Evolutionary conservation across 2,797 vertebrate genomes (phyloP), one percentile per base, ranked within the genome.

Genomic region (Pseudomugil tenellus): DNA sequence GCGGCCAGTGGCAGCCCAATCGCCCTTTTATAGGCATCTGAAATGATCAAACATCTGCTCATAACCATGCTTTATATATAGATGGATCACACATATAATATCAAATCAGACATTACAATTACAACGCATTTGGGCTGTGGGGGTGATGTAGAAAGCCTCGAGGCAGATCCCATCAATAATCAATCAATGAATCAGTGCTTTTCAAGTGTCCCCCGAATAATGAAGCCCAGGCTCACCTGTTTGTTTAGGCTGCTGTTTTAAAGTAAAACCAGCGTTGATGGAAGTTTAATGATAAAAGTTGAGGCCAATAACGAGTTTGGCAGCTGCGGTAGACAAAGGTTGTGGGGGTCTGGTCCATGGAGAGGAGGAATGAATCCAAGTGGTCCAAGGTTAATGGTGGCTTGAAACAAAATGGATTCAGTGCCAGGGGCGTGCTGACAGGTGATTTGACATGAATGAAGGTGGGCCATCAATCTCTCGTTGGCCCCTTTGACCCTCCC

Each of bases 371-470:
- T 92, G 96, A 96, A 96, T 97, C 94, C 94, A 96, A 95, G 94
- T 95, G 95, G 95, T 96, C 96, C 96, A 97, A 98, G 96, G 96
- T 98, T 98, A 98, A 98, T 98, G 95, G 95, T 96, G 95, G 94
- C 93, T 95, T 90, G 93, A 94, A 96, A 93, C 95, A 96, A 96
- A 98, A 98, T 95, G 95, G 95, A 98, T 98, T 96, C 95, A 76
- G 78, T 95, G 95, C 96, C 96, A 96, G 94, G 94, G 94, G 93
- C 84, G 92, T 92, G 92, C 89, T 96, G 96, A 96, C 96, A 96
- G 96, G 96, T 95, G 95, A 97, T 98, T 96, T 96, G 95, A 98
- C 95, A 96, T 92, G 92, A 94, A 92, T 92, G 94, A 95, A 95
- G 93, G 86, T 91, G 94, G 91, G 92, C 95, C 95, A 96, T 97